Base-by-base conservation (phyloP, 2,888 invertebrate species). In the Cataglyphis albicans region DNA sequence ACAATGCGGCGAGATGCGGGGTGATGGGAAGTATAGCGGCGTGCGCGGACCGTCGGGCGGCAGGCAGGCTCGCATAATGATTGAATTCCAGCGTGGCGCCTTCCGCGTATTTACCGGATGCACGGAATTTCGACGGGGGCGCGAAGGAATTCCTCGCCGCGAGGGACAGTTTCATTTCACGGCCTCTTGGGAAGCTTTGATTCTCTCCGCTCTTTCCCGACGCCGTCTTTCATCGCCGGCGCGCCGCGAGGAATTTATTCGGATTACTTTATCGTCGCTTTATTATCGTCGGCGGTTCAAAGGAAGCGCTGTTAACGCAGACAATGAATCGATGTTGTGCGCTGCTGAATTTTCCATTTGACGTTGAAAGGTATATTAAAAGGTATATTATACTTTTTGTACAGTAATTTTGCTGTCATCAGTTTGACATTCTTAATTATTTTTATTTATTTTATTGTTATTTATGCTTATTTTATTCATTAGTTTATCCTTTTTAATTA, bases 71-170 rank as follows among this genome's bases (percentile, higher is more conserved):
- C 78, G 90, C 88, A 91, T 91, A 91, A 91, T 91, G 90, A 91
- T 91, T 90, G 91, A 91, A 91, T 91, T 91, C 90, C 89, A 81
- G 35, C 65, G 87, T 52, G 85, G 87, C 90, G 89, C 90, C 89
- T 91, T 90, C 89, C 89, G 87, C 89, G 90, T 90, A 91, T 91
- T 88, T 89, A 89, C 89, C 84, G 81, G 89, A 87, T 88, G 88
- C 88, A 82, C 52, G 87, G 89, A 89, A 89, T 89, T 89, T 87
- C 88, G 70, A 83, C 82, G 85, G 70, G 85, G 85, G 86, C 84
- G 85, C 85, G 75, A 84, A 88, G 89, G 86, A 86, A 89, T 89
- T 84, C 81, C 52, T 74, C 84, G 81, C 85, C 85, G 80, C 74
- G 64, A 83, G 84, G 86, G 86, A 86, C 89, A 89, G 84, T 89